Evolutionary conservation across 2,888 invertebrate genomes (phyloP), one percentile per base, ranked within the genome.

Genomic region (Eupithecia exiguata): DNA sequence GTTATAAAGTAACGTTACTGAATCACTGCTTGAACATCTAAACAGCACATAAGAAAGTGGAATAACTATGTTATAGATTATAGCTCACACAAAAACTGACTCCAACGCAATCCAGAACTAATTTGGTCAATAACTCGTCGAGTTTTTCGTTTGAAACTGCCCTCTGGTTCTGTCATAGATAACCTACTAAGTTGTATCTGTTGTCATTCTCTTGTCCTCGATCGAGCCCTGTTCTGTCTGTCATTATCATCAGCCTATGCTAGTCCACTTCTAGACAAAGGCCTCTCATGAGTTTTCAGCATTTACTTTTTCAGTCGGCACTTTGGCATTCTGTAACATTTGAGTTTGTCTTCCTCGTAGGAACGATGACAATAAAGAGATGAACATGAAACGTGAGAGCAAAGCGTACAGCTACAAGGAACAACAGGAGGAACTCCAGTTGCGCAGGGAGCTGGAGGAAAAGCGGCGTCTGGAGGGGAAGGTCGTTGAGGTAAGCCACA

Each of bases 351-450:
- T 12, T 38, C 18, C 25, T 70, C 49, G 4, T 79, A 95, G 95
- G 0, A 94, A 92, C 74, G 95, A 95, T 61, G 94, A 94, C 78
- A 91, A 80, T 78, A 91, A 90, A 49, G 95, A 93, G 68, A 96
- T 96, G 95, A 99, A 99, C 84, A 95, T 99, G 88, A 98, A 98
- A 90, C 95, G 99, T 21, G 99, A 99, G 89, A 99, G 98, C 89
- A 99, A 99, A 92, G 98, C 97, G 2, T 99, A 99, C 90, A 98
- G 98, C 77, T 99, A 98, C 89, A 98, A 98, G 87, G 99, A 99
- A 77, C 99, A 99, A 89, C 95, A 98, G 85, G 99, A 99, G 85
- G 99, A 99, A 89, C 90, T 98, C 80, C 98, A 99, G 86, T 93
- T 99, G 71, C 95, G 98, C n/a, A 96, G 98, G 76, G 99, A 99